These are phyloP conservation scores for Grammomys dolichurus DNA, from an alignment of 2,113 vertebrate species.

Conservation along the genomic window DNA sequence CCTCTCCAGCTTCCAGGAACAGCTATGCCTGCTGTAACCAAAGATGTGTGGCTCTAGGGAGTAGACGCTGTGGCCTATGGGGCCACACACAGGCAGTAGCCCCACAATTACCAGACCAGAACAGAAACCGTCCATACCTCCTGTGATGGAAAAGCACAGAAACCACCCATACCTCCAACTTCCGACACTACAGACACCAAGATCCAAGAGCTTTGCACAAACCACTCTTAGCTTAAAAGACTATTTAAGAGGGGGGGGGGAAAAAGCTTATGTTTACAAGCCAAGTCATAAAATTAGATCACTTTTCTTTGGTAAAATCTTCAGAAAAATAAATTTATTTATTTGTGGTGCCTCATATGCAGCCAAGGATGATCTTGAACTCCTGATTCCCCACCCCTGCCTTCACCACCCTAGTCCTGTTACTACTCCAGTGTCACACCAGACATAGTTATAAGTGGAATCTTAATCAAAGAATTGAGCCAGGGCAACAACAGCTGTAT, in stretches of 20 bases:
- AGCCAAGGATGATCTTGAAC: not conserved
- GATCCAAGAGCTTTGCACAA: not conserved
- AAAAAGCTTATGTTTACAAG: not conserved
- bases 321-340: conserved; percentile 9
- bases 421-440: not conserved
- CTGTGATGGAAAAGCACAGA: not conserved
- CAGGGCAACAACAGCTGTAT: not conserved
- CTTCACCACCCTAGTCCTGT: not conserved
- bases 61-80: not conserved
- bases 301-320: conserved; percentile 7
- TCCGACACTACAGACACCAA: not conserved
- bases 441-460: conserved; percentile 13
- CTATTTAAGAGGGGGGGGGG: not conserved
- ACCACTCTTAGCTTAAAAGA: not conserved
- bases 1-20: not conserved
- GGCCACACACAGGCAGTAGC: not conserved
- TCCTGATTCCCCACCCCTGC: not conserved
- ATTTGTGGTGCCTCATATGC: not conserved
- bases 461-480: conserved; percentile 23
- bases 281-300: not conserved
- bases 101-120: not conserved
- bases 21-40: not conserved
- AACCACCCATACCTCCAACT: not conserved
- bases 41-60: not conserved
- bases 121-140: not conserved